A percentile compares a stretch with the other conserved stretches of the same genome.
Evolutionary conservation across 1,140 invertebrate genomes (phyloP).

Genomic region (Drosophila orena): DNA sequence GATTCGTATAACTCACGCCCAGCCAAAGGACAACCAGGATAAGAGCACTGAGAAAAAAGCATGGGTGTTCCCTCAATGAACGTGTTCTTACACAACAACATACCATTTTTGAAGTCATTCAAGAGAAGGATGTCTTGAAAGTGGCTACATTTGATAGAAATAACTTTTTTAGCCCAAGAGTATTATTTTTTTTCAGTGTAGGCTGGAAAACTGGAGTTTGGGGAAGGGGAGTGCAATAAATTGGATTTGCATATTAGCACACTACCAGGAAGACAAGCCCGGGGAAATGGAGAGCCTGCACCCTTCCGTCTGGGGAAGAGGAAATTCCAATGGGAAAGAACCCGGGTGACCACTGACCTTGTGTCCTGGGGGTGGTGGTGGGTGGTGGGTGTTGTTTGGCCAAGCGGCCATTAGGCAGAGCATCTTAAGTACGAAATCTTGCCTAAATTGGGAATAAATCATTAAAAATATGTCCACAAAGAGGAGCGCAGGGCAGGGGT

Average conservation of each 20-base stretch:
- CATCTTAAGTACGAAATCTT: conserved; percentile 73
- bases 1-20: conserved; percentile 72
- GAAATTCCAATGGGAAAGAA: conserved; percentile 27
- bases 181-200: background rate
- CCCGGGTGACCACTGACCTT: conserved; percentile 44
- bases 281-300: conserved; percentile 5
- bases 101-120: too few relatives aligned
- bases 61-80: background rate
- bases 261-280: conserved; percentile 26
- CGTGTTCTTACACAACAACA: background rate
- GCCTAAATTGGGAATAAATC: conserved; percentile 83
- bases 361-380: conserved; percentile 14
- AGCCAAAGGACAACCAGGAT: conserved; percentile 12
- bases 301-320: conserved; percentile 33
- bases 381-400: too few relatives aligned
- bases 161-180: too few relatives aligned
- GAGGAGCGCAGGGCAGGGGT: background rate
- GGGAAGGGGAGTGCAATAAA: conserved; percentile 70
- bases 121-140: background rate
- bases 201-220: background rate
- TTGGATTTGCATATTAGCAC: conserved; percentile 84
- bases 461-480: conserved; percentile 71
- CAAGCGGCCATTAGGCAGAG: conserved; percentile 60
- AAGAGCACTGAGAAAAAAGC: background rate
- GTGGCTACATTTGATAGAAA: too few relatives aligned